Percentiles rank a stretch among this genome's conserved stretches.
Conservation (phyloP, 2,113 vertebrate genomes). For the Megaleporinus macrocephalus region DNA sequence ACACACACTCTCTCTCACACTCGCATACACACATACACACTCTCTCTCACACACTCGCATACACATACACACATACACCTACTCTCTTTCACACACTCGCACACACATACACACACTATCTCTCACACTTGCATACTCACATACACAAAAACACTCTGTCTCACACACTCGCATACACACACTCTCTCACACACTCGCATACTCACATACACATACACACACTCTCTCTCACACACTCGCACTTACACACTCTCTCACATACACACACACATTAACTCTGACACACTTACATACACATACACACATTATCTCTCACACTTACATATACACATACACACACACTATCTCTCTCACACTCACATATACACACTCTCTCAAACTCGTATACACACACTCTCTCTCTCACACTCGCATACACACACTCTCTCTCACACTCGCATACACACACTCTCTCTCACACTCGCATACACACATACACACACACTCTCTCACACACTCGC, state of each 20-base stretch:
- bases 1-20: not conserved
- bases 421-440: not conserved
- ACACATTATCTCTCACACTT: not conserved
- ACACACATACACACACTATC: not conserved
- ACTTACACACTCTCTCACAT: not conserved
- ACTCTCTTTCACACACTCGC: not conserved
- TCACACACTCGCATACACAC: not conserved
- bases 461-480: not conserved
- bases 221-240: not conserved
- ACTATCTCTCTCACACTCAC: not conserved
- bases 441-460: not conserved
- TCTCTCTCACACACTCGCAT: not conserved
- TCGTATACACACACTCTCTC: not conserved
- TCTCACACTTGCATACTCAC: no score
- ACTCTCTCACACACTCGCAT: not conserved
- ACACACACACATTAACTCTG: no score
- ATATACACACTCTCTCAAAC: no score
- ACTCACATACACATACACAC: not conserved
- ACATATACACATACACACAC: not conserved
- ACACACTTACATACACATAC: not conserved
- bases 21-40: not conserved
- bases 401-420: not conserved
- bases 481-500: not conserved
- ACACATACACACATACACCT: not conserved
- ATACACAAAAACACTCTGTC: no score